These are phyloP conservation scores for Ceyx melanurus DNA, from an alignment of 2,113 vertebrate species.

Conservation along the genomic window DNA sequence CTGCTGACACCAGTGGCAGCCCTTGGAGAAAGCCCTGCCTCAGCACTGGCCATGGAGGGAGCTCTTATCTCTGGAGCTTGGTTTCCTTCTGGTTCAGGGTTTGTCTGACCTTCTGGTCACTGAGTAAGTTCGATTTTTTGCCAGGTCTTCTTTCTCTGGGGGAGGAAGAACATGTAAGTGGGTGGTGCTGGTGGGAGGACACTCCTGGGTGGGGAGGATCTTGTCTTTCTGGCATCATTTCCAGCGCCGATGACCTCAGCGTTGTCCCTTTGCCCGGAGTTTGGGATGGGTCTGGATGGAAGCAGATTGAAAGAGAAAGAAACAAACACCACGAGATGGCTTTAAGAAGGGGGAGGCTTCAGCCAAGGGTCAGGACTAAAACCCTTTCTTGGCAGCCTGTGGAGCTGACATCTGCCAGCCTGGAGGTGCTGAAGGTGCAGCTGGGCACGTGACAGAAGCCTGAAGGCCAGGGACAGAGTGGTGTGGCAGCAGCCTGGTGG, in stretches of 20 bases:
- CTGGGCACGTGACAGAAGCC: background rate
- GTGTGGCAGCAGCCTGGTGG: fast-evolving
- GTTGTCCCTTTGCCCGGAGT: constrained; percentile 12
- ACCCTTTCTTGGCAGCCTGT: background rate
- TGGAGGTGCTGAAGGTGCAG: background rate
- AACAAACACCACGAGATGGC: background rate
- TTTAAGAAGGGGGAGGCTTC: background rate
- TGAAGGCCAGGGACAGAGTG: background rate
- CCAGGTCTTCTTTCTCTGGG: constrained; percentile 10
- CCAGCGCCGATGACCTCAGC: constrained; percentile 3
- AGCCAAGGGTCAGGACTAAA: background rate
- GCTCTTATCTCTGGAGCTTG: constrained; percentile 32
- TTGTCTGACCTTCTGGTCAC: constrained; percentile 50
- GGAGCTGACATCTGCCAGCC: background rate
- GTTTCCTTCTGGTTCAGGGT: constrained; percentile 38
- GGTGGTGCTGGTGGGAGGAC: constrained; percentile 40
- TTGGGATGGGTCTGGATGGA: constrained; percentile 49
- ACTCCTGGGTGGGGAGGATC: constrained; percentile 7
- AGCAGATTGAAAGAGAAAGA: constrained; percentile 10
- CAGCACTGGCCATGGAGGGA: background rate
- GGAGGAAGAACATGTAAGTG: background rate
- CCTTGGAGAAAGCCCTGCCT: background rate
- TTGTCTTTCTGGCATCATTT: background rate
- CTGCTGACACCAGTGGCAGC: background rate
- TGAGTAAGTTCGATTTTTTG: background rate